Evolutionary conservation across 2,888 invertebrate genomes (phyloP), one percentile per base, ranked within the genome.

Genomic region (Keiferia lycopersicella): DNA sequence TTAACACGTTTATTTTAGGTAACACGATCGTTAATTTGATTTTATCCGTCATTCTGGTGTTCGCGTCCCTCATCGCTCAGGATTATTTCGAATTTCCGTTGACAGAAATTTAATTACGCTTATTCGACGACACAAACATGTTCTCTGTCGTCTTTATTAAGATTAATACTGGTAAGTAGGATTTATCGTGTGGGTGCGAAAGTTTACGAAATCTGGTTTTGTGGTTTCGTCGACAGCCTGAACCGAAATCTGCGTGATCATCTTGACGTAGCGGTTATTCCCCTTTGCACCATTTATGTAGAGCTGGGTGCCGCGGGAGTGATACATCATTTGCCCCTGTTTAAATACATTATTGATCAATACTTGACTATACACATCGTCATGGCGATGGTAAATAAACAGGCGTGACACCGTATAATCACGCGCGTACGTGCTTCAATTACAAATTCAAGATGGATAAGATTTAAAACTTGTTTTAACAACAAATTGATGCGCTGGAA

Each of bases 221-320:
- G 11, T n/a, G 45, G 11, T 45, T 45, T 45, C 11, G 6, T 26
- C 26, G 26, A 26, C 26, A 26, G 16, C 2, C 6, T 4, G 3
- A 45, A n/a, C 4, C n/a, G 16, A 45, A 45, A 53, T 53, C 20
- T 53, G 51, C 51, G 14, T 22, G 1, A 22, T 53, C 51, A 53
- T 53, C 51, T 14, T 26, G 45, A 53, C 51, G 14, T 20, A 53
- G 22, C 51, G 22, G 0, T 14, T 14, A 20, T 18, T 50, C 18
- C 50, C 50, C 50, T 50, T 50, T 72, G 69, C 76, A 74, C 73
- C 70, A 58, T 61, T 61, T 68, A 63, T 67, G 67, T 69, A 68
- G 66, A 68, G 72, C 69, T 71, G 79, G 79, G 81, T 82, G 79
- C 76, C 77, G 75, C 71, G 67, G 64, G 63, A 71, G 68, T 65